These are phyloP conservation scores for Salvelinus namaycush DNA, from an alignment of 2,113 vertebrate genomes.

Conservation along the genomic window DNA sequence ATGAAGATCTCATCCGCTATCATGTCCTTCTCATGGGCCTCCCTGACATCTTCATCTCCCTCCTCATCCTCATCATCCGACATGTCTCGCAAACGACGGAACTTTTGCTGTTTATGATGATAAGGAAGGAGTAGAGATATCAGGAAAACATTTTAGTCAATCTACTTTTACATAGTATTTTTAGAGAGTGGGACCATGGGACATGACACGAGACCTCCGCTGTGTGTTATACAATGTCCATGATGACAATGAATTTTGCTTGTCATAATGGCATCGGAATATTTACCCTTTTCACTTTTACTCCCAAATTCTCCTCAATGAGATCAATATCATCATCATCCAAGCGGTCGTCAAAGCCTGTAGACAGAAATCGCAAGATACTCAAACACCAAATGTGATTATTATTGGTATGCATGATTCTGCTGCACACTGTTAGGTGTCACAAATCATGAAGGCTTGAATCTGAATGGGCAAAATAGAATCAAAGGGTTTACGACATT, in stretches of 20 bases:
- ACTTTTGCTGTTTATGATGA: conserved; percentile 79
- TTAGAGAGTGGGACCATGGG: too few species aligned
- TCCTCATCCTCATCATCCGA: conserved; percentile 75
- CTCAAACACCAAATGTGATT: neutral
- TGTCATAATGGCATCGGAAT: conserved; percentile 51
- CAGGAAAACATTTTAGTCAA: neutral
- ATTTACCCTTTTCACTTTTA: conserved; percentile 86
- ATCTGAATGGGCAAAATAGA: neutral
- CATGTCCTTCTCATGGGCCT: conserved; percentile 79
- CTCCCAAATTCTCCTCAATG: conserved; percentile 90
- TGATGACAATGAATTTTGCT: neutral
- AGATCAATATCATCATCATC: conserved; percentile 92
- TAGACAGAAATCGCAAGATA: neutral
- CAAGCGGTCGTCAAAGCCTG: conserved; percentile 85
- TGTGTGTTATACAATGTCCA: neutral
- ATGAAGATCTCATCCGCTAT: conserved; percentile 91
- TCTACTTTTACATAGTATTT: too few species aligned
- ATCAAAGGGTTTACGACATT: too few species aligned
- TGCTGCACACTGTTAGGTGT: too few species aligned
- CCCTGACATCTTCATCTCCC: conserved; percentile 79
- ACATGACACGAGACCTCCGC: too few species aligned
- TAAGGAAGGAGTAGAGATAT: neutral
- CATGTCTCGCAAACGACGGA: conserved; percentile 84
- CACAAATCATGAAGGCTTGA: too few species aligned
- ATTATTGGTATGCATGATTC: neutral